Conservation (phyloP, 2,888 invertebrate genomes). For the Dolichomitus sp. region DNA sequence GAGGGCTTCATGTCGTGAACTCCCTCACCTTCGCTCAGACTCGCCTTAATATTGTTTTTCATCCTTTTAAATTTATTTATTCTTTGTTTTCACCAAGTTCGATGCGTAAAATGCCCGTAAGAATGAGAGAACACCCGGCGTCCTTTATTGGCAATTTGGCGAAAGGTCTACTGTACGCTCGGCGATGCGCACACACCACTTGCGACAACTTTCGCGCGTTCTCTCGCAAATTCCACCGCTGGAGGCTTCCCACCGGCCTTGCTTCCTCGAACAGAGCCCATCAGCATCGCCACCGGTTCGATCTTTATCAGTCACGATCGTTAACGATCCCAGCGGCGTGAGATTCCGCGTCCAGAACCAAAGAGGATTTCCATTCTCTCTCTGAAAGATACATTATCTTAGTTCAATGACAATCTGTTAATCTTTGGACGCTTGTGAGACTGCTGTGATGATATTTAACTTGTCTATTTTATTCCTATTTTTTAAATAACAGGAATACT, state of each 20-base stretch:
- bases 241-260: background rate
- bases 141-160: constrained; percentile 66
- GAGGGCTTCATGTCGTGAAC: constrained; percentile 82
- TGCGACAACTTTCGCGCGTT: constrained; percentile 53
- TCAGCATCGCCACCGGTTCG: constrained; percentile 38
- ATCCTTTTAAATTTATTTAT: constrained; percentile 35
- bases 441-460: no score
- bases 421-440: background rate
- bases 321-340: constrained; percentile 48
- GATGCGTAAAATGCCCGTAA: constrained; percentile 40
- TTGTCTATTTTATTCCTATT: no score
- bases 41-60: constrained; percentile 39
- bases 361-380: constrained; percentile 1
- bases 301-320: constrained; percentile 61
- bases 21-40: constrained; percentile 76
- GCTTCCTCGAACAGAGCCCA: constrained; percentile 14
- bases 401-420: constrained; percentile 9
- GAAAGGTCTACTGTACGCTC: constrained; percentile 13
- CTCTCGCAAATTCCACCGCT: constrained; percentile 27
- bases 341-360: constrained; percentile 33
- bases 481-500: no score
- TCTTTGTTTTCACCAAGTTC: constrained; percentile 40
- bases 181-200: constrained; percentile 33
- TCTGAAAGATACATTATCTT: background rate
- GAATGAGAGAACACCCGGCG: constrained; percentile 28